Base-by-base conservation (phyloP, 2,888 invertebrate genomes). In the Apamea crenata region DNA sequence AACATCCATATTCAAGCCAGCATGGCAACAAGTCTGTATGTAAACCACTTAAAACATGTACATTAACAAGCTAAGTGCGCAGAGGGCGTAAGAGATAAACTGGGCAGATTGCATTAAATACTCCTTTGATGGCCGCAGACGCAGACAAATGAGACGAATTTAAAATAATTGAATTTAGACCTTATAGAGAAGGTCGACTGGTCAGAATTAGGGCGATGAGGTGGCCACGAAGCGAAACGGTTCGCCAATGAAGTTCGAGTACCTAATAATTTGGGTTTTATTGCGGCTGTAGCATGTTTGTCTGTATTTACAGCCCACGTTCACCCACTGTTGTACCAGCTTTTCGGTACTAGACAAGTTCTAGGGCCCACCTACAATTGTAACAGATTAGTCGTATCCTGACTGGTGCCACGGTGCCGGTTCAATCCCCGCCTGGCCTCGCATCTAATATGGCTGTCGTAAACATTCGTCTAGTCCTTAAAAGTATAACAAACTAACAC, bases 61-160 rank as follows among this genome's bases (percentile, higher is more conserved):
- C 59, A 75, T 77, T 82, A 77, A 86, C 77, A 80, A 86, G 81
- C 74, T 66, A 85, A 85, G 85, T 89, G 88, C 84, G 44, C 68
- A 77, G 83, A 85, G 83, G 88, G 88, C 84, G 81, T 79, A 78
- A 47, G 66, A 88, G 82, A 89, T 89, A 87, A n/a, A 87, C 82
- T 79, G 82, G 76, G 67, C 61, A 78, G 80, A 87, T 84, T 84
- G 82, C 87, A 85, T 83, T 88, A 83, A 86, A 82, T 85, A 78
- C 76, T 84, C 89, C 87, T 89, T 88, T 87, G 85, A 89, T 85
- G 87, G 87, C 36, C 44, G 77, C 83, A 76, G 67, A 83, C 69
- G 67, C 78, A 83, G 76, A 83, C 86, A 85, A 85, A 85, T 65
- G 68, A 74, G 59, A 56, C 47, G 25, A 61, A 81, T 84, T 73